Conservation (phyloP, 2,888 invertebrate species). For the Coleophora deauratella region DNA sequence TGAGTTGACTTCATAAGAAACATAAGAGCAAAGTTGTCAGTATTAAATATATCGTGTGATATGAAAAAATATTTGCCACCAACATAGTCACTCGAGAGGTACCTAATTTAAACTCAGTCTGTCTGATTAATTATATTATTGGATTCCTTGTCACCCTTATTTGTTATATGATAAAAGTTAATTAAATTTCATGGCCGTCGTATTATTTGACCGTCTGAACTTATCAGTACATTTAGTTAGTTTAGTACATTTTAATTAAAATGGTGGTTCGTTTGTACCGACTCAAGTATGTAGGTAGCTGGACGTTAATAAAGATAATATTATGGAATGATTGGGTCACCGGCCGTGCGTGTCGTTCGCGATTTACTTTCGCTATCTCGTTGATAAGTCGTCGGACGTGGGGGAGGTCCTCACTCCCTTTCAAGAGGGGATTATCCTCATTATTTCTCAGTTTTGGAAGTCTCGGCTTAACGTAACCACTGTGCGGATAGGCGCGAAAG, state of each 20-base stretch:
- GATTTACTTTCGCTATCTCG: slow-evolving; percentile 58
- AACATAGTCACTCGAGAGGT: too few species aligned
- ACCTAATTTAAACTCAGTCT: slow-evolving; percentile 24
- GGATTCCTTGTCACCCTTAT: slow-evolving; percentile 40
- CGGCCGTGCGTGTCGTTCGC: slow-evolving; percentile 40
- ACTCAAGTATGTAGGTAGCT: slow-evolving; percentile 32
- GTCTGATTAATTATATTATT: slow-evolving; percentile 50
- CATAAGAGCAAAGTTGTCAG: too few species aligned
- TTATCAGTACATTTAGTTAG: slow-evolving; percentile 48
- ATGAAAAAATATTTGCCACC: too few species aligned
- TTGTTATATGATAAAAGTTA: slow-evolving; percentile 53
- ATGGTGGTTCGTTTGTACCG: slow-evolving; percentile 30
- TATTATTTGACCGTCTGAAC: slow-evolving; percentile 38
- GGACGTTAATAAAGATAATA: slow-evolving; percentile 58
- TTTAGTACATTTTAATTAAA: slow-evolving; percentile 51
- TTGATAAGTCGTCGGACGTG: slow-evolving; percentile 42
- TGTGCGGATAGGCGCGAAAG: background rate
- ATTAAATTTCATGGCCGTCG: slow-evolving; percentile 56
- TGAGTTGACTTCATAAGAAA: too few species aligned
- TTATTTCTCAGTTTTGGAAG: slow-evolving; percentile 50
- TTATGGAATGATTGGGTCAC: slow-evolving; percentile 40
- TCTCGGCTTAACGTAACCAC: slow-evolving; percentile 9
- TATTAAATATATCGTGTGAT: too few species aligned
- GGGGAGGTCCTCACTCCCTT: slow-evolving; percentile 37
- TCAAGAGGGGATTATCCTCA: slow-evolving; percentile 51